These are phyloP conservation scores for Anabas testudineus DNA, from an alignment of 2,797 vertebrate genomes.

Conservation along the genomic window DNA sequence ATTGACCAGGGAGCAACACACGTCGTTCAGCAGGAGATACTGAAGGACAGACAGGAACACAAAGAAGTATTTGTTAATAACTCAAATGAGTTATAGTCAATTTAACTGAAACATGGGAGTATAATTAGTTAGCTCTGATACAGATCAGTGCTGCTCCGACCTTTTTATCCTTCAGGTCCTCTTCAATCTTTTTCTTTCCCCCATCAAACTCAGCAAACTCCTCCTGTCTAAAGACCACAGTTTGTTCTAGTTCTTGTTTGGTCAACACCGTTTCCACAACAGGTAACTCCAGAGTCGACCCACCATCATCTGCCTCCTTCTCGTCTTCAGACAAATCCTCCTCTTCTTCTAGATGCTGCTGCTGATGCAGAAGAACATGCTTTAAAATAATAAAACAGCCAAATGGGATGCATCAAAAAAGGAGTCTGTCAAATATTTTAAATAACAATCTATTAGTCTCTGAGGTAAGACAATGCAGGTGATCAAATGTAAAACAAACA, in stretches of 20 bases:
- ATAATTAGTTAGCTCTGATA: background rate
- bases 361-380: background rate
- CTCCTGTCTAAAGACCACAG: slow-evolving; percentile 43
- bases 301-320: background rate
- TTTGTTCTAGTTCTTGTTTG: slow-evolving; percentile 37
- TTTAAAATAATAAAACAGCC: background rate
- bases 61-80: too few species aligned
- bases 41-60: slow-evolving; percentile 37
- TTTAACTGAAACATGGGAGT: background rate
- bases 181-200: slow-evolving; percentile 38
- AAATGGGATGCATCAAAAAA: background rate
- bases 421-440: too few species aligned
- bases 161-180: slow-evolving; percentile 77
- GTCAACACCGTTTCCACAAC: slow-evolving; percentile 38
- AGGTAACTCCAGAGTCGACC: slow-evolving; percentile 35
- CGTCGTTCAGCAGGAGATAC: slow-evolving; percentile 85
- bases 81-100: background rate
- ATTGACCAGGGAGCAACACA: slow-evolving; percentile 86
- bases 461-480: background rate
- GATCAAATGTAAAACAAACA: background rate
- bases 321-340: slow-evolving; percentile 12
- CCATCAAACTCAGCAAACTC: slow-evolving; percentile 73
- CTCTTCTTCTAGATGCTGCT: slow-evolving; percentile 42
- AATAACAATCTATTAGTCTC: background rate
- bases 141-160: slow-evolving; percentile 43